Percentiles rank a stretch among this genome's conserved stretches.
phyloP scores from a whole-genome alignment of 30 jellyfish, hydroid and myxozoan species.

The Pelagia noctiluca region DNA sequence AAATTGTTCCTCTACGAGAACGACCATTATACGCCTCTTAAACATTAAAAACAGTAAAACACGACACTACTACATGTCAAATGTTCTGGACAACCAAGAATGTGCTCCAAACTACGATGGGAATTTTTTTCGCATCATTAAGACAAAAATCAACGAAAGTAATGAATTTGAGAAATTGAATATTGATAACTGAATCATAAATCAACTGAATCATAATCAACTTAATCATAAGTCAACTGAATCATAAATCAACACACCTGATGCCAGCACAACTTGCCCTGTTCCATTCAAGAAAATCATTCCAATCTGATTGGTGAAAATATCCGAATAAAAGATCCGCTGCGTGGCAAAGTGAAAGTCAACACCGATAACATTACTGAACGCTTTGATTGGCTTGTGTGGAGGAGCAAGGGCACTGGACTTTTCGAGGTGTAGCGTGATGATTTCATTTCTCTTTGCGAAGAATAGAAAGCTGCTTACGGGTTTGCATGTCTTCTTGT shows the following conservation, averaged over 20 bases:
- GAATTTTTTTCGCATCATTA: no score
- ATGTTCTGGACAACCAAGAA: no score
- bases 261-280: conserved; percentile 64
- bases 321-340: conserved; percentile 87
- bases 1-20: no score
- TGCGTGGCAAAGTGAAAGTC: conserved; percentile 75
- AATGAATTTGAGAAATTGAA: no score
- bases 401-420: conserved; percentile 70
- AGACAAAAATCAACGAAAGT: no score
- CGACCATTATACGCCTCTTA: no score
- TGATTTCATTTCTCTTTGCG: conserved; percentile 94
- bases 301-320: conserved; percentile 85
- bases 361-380: conserved; percentile 91
- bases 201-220: no score
- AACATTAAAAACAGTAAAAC: no score
- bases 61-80: no score
- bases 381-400: conserved; percentile 70
- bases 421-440: conserved; percentile 78
- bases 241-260: conserved; percentile 80
- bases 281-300: conserved; percentile 79
- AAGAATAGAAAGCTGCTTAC: conserved; percentile 71
- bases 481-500: conserved; percentile 68
- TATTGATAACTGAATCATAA: no score
- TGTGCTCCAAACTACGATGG: no score
- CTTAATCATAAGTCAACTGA: no score